Evolutionary conservation across 2,113 vertebrate species (phyloP).

Genomic region (Ceuthmochares aereus): DNA sequence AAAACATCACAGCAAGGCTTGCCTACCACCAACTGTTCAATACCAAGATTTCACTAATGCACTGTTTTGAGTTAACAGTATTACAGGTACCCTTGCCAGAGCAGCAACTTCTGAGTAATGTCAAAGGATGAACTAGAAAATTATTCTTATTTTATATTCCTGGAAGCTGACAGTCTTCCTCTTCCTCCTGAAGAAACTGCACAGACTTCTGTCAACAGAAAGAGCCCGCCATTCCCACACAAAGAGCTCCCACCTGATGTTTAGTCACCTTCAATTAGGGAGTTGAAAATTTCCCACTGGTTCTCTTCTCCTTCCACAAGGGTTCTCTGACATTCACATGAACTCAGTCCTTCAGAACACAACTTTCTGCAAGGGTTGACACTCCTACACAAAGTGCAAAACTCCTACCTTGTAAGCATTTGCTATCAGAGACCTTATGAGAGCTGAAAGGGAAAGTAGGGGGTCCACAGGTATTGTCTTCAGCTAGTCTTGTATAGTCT

Average conservation of each 20-base stretch:
- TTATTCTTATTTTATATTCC: background rate
- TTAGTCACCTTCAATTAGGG: background rate
- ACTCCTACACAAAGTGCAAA: background rate
- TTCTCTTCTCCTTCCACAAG: background rate
- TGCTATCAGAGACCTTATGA: background rate
- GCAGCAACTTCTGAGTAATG: background rate
- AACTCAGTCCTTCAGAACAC: background rate
- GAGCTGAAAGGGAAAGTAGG: background rate
- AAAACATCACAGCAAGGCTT: background rate
- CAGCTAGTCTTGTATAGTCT: background rate
- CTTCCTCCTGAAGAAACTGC: background rate
- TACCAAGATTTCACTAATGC: background rate
- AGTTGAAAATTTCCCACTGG: background rate
- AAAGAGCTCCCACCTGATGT: background rate
- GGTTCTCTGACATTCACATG: background rate
- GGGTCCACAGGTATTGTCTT: background rate
- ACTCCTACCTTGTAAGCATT: background rate
- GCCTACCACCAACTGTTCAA: background rate
- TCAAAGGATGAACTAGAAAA: background rate
- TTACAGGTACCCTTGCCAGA: background rate
- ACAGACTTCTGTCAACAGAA: background rate
- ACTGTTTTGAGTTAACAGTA: background rate
- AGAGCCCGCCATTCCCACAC: background rate
- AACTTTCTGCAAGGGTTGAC: accelerated
- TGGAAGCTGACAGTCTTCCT: background rate